phyloP scores from a whole-genome alignment of 2,797 vertebrate species.

The Ambastaia sidthimunki region DNA sequence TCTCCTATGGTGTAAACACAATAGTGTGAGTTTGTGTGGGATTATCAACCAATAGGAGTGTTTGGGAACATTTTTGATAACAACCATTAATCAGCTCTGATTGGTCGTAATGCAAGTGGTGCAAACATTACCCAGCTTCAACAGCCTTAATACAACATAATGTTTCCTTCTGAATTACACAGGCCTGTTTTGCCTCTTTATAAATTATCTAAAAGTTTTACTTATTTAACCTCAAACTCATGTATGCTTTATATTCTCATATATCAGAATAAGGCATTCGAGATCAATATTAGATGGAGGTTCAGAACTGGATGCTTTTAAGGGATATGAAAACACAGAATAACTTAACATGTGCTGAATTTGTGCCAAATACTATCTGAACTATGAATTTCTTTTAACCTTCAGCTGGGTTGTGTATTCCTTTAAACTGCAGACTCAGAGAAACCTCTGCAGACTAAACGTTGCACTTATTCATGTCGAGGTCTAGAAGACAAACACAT shows the following conservation, averaged over 20 bases:
- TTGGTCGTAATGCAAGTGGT: too few relatives aligned
- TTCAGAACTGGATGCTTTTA: neutral
- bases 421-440: neutral
- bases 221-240: constrained; percentile 13
- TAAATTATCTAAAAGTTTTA: constrained; percentile 21
- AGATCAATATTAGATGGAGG: neutral
- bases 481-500: neutral
- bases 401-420: neutral
- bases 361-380: constrained; percentile 4
- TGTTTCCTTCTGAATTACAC: constrained; percentile 5
- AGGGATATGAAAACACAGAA: neutral
- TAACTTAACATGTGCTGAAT: neutral
- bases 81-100: too few relatives aligned
- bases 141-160: neutral
- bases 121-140: too few relatives aligned
- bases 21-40: too few relatives aligned
- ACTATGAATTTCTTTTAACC: constrained; percentile 1
- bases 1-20: too few relatives aligned
- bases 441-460: neutral
- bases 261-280: neutral
- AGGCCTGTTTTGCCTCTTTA: neutral
- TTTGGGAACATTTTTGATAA: too few relatives aligned
- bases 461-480: neutral
- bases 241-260: neutral
- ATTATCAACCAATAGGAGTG: too few relatives aligned